Percentiles rank a stretch among this genome's conserved stretches.
These are phyloP conservation scores for Hybognathus amarus DNA, from an alignment of 2,797 vertebrate species.

Conservation along the genomic window DNA sequence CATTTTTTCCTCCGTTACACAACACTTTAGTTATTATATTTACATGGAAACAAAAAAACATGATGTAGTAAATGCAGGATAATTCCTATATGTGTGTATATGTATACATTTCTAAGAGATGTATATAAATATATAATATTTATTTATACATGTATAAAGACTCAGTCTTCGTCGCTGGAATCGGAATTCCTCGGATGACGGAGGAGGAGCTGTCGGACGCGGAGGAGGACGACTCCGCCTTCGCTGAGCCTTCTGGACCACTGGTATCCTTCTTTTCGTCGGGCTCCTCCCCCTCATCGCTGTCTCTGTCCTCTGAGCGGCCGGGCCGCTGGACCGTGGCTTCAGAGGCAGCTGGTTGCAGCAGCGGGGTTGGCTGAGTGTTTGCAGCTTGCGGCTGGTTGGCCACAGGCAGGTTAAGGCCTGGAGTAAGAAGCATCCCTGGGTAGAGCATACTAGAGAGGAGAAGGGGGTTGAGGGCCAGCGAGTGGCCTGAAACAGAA, in stretches of 20 bases:
- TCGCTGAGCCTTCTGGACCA: slow-evolving; percentile 94
- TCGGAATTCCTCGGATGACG: slow-evolving; percentile 90
- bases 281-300: slow-evolving; percentile 83
- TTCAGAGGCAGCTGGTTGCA: slow-evolving; percentile 74
- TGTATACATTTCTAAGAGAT: slow-evolving; percentile 77
- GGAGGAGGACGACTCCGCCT: slow-evolving; percentile 91
- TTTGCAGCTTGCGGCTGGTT: slow-evolving; percentile 88
- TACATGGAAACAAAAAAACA: slow-evolving; percentile 90
- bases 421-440: slow-evolving; percentile 99
- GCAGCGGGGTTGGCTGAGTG: slow-evolving; percentile 78
- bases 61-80: slow-evolving; percentile 81
- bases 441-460: slow-evolving; percentile 98
- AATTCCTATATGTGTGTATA: slow-evolving; percentile 78
- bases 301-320: slow-evolving; percentile 73
- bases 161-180: slow-evolving; percentile 96
- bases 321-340: slow-evolving; percentile 72
- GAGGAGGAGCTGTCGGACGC: slow-evolving; percentile 89
- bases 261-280: slow-evolving; percentile 91
- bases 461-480: slow-evolving; percentile 96
- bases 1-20: slow-evolving; percentile 79
- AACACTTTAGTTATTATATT: slow-evolving; percentile 91
- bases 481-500: slow-evolving; percentile 81
- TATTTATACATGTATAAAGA: slow-evolving; percentile 75
- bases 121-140: slow-evolving; percentile 85
- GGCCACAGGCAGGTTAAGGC: slow-evolving; percentile 98